Evolutionary conservation across 2,888 invertebrate species (phyloP).

Genomic region (Drosophila formosana): DNA sequence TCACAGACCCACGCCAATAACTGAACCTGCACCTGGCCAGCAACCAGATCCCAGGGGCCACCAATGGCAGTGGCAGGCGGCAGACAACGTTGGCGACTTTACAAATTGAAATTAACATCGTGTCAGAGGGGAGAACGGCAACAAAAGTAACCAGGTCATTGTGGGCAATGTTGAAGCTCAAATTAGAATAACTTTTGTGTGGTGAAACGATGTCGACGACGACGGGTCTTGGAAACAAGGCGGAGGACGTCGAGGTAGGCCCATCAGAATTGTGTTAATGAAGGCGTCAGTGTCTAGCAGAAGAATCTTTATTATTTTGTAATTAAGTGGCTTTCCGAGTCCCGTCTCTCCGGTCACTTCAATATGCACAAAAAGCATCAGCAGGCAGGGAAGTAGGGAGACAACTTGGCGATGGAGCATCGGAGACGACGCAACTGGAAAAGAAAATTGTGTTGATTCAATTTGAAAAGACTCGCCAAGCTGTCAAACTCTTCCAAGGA

Average conservation of each 20-base stretch:
- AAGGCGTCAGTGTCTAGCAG: slow-evolving; percentile 65
- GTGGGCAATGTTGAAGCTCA: slow-evolving; percentile 45
- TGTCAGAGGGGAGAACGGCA: slow-evolving; percentile 27
- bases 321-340: slow-evolving; percentile 79
- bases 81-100: slow-evolving; percentile 51
- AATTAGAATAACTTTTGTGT: slow-evolving; percentile 67
- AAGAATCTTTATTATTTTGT: slow-evolving; percentile 80
- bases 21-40: not conserved
- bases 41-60: slow-evolving; percentile 39
- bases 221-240: not conserved
- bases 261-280: slow-evolving; percentile 66
- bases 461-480: slow-evolving; percentile 69
- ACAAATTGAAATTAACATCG: slow-evolving; percentile 72
- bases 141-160: slow-evolving; percentile 75
- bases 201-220: not conserved
- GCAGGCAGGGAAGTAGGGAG: slow-evolving; percentile 15
- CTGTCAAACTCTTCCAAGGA: slow-evolving; percentile 57
- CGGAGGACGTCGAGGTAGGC: slow-evolving; percentile 25
- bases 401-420: slow-evolving; percentile 6
- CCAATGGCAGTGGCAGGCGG: slow-evolving; percentile 14
- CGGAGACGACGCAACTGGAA: slow-evolving; percentile 40
- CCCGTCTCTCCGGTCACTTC: slow-evolving; percentile 64
- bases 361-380: slow-evolving; percentile 53
- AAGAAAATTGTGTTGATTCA: slow-evolving; percentile 78
- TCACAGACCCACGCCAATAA: not conserved